These are phyloP conservation scores for Sciurus niger DNA, from an alignment of 2,113 vertebrate genomes.

Conservation along the genomic window DNA sequence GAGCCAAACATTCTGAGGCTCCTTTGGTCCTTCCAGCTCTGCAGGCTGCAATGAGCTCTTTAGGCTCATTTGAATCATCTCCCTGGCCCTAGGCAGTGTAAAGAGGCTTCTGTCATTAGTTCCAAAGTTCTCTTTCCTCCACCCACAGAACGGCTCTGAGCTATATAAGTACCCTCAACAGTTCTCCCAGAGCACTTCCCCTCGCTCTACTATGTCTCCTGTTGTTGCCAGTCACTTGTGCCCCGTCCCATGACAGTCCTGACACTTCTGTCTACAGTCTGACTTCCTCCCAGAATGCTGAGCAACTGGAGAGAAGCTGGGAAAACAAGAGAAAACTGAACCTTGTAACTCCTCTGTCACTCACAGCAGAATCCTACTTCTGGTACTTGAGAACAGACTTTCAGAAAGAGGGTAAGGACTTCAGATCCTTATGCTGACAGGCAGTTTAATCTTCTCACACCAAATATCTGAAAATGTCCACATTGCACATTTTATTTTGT, in stretches of 20 bases:
- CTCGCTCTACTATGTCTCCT: not conserved
- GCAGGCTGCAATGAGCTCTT: no score
- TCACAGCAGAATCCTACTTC: not conserved
- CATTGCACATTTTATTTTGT: not conserved
- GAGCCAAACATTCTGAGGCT: not conserved
- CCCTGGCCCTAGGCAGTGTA: accelerated
- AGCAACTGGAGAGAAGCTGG: not conserved
- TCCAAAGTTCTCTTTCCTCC: not conserved
- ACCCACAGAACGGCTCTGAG: not conserved
- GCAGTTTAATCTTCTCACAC: not conserved
- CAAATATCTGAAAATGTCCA: not conserved
- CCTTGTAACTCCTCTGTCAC: not conserved
- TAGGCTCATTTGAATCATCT: no score
- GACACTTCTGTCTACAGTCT: not conserved
- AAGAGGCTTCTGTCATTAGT: not conserved
- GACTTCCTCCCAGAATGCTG: not conserved
- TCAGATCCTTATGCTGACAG: not conserved
- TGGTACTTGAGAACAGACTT: not conserved
- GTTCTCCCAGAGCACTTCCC: not conserved
- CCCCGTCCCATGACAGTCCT: not conserved
- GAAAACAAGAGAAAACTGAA: not conserved
- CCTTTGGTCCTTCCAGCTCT: not conserved
- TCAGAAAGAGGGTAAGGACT: not conserved
- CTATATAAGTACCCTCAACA: not conserved
- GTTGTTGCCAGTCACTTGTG: not conserved